Percentiles rank a stretch among this genome's conserved stretches.
Conservation (phyloP, 1,140 invertebrate species). For the Cyclargus thomasi region DNA sequence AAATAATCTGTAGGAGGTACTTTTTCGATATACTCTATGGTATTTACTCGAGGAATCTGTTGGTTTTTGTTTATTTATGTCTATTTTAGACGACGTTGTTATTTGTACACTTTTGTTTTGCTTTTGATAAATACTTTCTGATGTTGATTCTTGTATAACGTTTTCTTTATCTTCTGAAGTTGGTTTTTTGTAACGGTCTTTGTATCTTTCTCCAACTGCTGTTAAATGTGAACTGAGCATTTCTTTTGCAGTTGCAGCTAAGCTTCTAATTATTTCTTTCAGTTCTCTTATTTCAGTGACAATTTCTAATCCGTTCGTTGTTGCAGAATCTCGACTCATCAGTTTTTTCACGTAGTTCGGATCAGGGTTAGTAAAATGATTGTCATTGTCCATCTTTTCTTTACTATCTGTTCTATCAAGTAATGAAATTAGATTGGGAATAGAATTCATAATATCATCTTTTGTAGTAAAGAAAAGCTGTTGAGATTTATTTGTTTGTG, state of each 20-base stretch:
- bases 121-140: slow-evolving; percentile 20
- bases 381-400: slow-evolving; percentile 34
- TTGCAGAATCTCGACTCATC: background rate
- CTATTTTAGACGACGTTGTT: slow-evolving; percentile 39
- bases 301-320: slow-evolving; percentile 30
- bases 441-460: background rate
- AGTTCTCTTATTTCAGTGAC: slow-evolving; percentile 45
- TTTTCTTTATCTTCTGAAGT: background rate
- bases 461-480: background rate
- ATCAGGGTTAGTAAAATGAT: background rate
- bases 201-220: slow-evolving; percentile 11
- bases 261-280: slow-evolving; percentile 41
- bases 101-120: slow-evolving; percentile 46
- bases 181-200: background rate
- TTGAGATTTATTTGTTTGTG: slow-evolving; percentile 1
- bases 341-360: background rate
- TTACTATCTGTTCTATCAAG: slow-evolving; percentile 45
- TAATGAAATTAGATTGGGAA: slow-evolving; percentile 44
- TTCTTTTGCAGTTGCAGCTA: slow-evolving; percentile 39
- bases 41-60: slow-evolving; percentile 33
- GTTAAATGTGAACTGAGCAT: slow-evolving; percentile 37
- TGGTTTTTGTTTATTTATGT: slow-evolving; percentile 41
- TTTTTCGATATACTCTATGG: slow-evolving; percentile 40
- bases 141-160: slow-evolving; percentile 4
- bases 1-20: slow-evolving; percentile 52